Base-by-base conservation (phyloP, 2,888 invertebrate genomes). In the Dorcus hopei region DNA sequence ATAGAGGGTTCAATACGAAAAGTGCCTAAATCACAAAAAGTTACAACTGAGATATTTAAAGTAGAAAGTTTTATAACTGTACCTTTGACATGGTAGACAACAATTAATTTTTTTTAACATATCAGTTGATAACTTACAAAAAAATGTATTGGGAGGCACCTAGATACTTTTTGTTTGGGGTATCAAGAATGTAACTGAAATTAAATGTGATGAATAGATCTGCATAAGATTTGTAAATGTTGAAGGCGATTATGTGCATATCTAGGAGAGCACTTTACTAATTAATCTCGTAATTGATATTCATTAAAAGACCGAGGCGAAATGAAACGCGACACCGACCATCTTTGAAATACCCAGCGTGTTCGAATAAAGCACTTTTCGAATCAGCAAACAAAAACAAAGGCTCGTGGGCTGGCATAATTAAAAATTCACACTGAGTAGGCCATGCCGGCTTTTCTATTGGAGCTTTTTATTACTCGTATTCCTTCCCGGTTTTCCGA, bases 401-500 rank as follows among this genome's bases (percentile, higher is more conserved):
- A 74, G 74, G 67, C 67, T 63, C 71, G 76, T 77, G 77, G 78
- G 78, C 73, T 70, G 77, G 76, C 68, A 72, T 78, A 77, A 78
- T 78, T 78, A 78, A 78, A 77, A 78, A 77, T 77, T 77, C 77
- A 69, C 72, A 69, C 69, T 61, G 64, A 65, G 68, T 66, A 68
- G 68, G 70, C 68, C 65, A 69, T 67, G 63, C 65, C 69, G 62
- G 69, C 63, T 61, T 65, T 70, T 70, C 68, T 67, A 74, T 74
- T 74, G 74, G 74, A 68, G 64, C 61, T 65, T 65, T 65, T 59
- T 63, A 53, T 53, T 58, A 49, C 61, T 63, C 43, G 9, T 38
- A 47, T 47, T 47, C 26, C 39, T 38, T 39, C 23, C 33, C 52
- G 57, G 49, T 19, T 57, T 57, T 58, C 50, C 58, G 42, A 40